These are phyloP conservation scores for Caenorhabditis sp. DNA, from an alignment of 2,888 invertebrate genomes.

Conservation along the genomic window DNA sequence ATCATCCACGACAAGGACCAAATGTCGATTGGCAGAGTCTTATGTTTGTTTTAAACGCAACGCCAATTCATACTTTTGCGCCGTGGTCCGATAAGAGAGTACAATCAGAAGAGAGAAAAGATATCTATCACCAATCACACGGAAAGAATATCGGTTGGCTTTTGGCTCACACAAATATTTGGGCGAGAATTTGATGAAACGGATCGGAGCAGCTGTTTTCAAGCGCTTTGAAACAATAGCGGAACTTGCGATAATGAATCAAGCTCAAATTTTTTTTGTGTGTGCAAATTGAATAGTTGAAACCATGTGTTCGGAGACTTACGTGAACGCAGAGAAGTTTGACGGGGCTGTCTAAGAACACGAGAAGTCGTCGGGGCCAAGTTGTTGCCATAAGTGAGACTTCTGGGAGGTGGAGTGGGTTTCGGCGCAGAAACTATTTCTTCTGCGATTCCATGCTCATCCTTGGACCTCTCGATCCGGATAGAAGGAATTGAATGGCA, in stretches of 20 bases:
- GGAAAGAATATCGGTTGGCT: slow-evolving; percentile 16
- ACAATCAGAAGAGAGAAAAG: slow-evolving; percentile 24
- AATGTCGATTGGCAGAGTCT: slow-evolving; percentile 19
- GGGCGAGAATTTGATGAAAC: slow-evolving; percentile 40
- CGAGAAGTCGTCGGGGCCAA: slow-evolving; percentile 19
- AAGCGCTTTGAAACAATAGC: slow-evolving; percentile 17
- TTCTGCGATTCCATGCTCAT: slow-evolving; percentile 25
- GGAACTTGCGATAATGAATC: slow-evolving; percentile 17
- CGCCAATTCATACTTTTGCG: slow-evolving; percentile 46
- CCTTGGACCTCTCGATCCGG: slow-evolving; percentile 39
- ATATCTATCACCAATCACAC: slow-evolving; percentile 45
- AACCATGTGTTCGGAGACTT: slow-evolving; percentile 33
- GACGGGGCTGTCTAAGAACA: slow-evolving; percentile 38
- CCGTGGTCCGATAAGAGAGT: slow-evolving; percentile 48
- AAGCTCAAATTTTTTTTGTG: slow-evolving; percentile 1
- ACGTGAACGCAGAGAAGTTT: slow-evolving; percentile 48
- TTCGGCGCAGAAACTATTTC: slow-evolving; percentile 32
- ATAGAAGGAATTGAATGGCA: slow-evolving; percentile 45
- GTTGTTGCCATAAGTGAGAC: slow-evolving; percentile 26
- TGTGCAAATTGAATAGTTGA: neutral
- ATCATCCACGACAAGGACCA: slow-evolving; percentile 46
- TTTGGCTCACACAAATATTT: slow-evolving; percentile 13
- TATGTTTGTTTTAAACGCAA: slow-evolving; percentile 55
- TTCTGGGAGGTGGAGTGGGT: slow-evolving; percentile 44
- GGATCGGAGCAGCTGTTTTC: slow-evolving; percentile 26